Base-by-base conservation (phyloP, 2,888 invertebrate genomes). In the Pilophorus perplexus region DNA sequence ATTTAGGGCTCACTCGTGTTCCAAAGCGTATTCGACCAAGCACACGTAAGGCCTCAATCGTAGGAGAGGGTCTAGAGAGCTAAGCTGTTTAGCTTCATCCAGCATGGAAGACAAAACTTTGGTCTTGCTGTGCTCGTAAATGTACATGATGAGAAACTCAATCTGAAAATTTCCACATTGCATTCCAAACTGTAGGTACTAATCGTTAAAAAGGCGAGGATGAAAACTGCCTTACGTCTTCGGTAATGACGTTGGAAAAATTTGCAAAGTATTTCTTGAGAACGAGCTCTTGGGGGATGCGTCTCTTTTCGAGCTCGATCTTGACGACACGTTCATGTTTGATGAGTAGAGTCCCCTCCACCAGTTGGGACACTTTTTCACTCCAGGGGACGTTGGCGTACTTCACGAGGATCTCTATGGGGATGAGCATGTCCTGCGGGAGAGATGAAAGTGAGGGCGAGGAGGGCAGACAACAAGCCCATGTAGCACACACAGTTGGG, bases 201-300 rank as follows among this genome's bases (percentile, higher is more conserved):
- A n/a, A n/a, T n/a, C n/a, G n/a, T n/a, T n/a, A n/a, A n/a, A n/a
- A n/a, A n/a, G n/a, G n/a, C n/a, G n/a, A n/a, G n/a, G n/a, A n/a
- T n/a, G n/a, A n/a, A n/a, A n/a, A n/a, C n/a, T n/a, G n/a, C n/a
- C n/a, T n/a, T n/a, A n/a, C n/a, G n/a, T n/a, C n/a, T n/a, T n/a
- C n/a, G n/a, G n/a, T n/a, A n/a, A n/a, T n/a, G n/a, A n/a, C n/a
- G n/a, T n/a, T n/a, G n/a, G n/a, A n/a, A n/a, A n/a, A n/a, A n/a
- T n/a, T n/a, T n/a, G n/a, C n/a, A n/a, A n/a, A 77, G 66, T 79
- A 78, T 70, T 79, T 80, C 52, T 78, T 79, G 40, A 80, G 73
- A 44, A 82, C 75, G 16, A 79, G 72, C 71, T 79, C 78, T 48
- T 76, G 75, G 0, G 78, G 75, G 67, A 81, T 78, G 28, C 75